A percentile compares a stretch with the other conserved stretches of the same genome.
Conservation (phyloP, 1,140 invertebrate genomes). For the Meloidogyne hapla region DNA sequence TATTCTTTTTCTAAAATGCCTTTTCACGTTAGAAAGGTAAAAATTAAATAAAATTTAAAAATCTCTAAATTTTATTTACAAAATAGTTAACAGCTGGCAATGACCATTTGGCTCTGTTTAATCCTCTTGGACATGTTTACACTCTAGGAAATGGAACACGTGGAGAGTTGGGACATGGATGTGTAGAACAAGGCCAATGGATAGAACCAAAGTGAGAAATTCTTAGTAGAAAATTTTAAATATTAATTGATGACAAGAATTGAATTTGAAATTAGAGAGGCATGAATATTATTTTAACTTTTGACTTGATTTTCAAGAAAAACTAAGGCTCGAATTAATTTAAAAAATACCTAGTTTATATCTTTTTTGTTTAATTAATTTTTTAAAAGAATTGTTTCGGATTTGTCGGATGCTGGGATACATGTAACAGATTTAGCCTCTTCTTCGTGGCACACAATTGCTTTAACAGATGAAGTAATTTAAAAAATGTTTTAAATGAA, state of each 20-base stretch:
- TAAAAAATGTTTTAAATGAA: not conserved
- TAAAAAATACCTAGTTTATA: not conserved
- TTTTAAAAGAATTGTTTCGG: slow-evolving; percentile 4
- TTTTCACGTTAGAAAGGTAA: slow-evolving; percentile 12
- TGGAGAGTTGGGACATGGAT: slow-evolving; percentile 19
- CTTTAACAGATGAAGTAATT: slow-evolving; percentile 19
- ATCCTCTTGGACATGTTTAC: not conserved
- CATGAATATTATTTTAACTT: too few species aligned
- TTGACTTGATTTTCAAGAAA: too few species aligned
- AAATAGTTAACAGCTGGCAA: slow-evolving; percentile 11
- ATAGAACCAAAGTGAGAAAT: not conserved
- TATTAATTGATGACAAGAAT: too few species aligned
- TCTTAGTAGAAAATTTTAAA: too few species aligned
- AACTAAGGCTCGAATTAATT: not conserved
- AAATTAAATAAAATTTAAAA: not conserved
- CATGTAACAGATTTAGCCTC: slow-evolving; percentile 3
- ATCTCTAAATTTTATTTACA: not conserved
- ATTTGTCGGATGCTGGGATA: slow-evolving; percentile 10
- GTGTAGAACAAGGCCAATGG: slow-evolving; percentile 23
- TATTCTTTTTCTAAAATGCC: slow-evolving; percentile 13
- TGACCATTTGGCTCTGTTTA: slow-evolving; percentile 17
- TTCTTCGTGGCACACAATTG: slow-evolving; percentile 11
- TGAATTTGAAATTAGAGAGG: too few species aligned
- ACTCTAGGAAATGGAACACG: slow-evolving; percentile 18
- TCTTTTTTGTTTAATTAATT: not conserved